Percentiles rank a stretch among this genome's conserved stretches.
phyloP scores from a whole-genome alignment of 2,113 vertebrate genomes.

The Sander lucioperca region DNA sequence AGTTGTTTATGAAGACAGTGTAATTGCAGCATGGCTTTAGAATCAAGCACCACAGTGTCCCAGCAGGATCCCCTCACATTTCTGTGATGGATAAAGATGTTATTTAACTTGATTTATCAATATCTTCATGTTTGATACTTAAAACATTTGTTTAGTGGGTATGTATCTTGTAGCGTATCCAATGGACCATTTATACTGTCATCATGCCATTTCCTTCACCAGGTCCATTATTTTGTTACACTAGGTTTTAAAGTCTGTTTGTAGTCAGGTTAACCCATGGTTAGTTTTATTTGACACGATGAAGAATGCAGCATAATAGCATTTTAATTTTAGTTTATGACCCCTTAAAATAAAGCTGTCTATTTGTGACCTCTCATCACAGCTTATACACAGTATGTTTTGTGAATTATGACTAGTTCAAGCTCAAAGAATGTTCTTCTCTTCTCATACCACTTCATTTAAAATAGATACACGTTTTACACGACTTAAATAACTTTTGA shows the following conservation, averaged over 20 bases:
- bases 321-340: not conserved
- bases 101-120: not conserved
- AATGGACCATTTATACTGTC: not conserved
- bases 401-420: not conserved
- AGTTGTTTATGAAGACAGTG: slow-evolving; percentile 47
- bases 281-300: not conserved
- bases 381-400: not conserved
- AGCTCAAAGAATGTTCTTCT: not conserved
- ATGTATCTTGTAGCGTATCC: not conserved
- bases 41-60: not conserved
- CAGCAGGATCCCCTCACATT: not conserved
- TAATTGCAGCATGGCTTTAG: slow-evolving; percentile 8
- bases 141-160: not conserved
- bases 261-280: not conserved
- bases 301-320: no score
- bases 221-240: not conserved
- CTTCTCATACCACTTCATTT: not conserved
- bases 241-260: not conserved
- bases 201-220: not conserved
- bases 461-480: not conserved
- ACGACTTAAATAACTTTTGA: no score
- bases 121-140: not conserved
- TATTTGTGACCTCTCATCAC: not conserved
- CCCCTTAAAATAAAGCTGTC: not conserved
- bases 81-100: not conserved